These are phyloP conservation scores for Helleia helle DNA, from an alignment of 2,888 invertebrate species.

Conservation along the genomic window DNA sequence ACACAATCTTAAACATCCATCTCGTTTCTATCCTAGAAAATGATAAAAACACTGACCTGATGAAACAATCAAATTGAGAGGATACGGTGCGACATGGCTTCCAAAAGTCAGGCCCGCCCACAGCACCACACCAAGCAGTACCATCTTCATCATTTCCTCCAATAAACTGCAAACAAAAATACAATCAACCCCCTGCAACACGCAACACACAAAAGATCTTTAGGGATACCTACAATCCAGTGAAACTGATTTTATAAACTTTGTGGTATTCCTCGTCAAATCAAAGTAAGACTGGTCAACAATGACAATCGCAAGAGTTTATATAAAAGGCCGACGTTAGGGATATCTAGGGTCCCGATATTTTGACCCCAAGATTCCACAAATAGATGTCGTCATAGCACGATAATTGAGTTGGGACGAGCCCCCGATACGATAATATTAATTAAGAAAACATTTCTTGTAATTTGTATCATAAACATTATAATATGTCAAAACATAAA, in stretches of 20 bases:
- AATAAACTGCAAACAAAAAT: slow-evolving; percentile 46
- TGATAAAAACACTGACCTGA: slow-evolving; percentile 33
- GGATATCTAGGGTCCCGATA: slow-evolving; percentile 34
- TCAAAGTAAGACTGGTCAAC: slow-evolving; percentile 3
- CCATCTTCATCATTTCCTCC: slow-evolving; percentile 67
- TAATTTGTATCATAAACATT: background rate
- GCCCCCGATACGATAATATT: slow-evolving; percentile 36
- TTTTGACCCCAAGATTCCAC: slow-evolving; percentile 19
- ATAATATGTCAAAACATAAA: slow-evolving; percentile 4
- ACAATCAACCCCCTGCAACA: background rate
- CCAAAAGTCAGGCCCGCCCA: slow-evolving; percentile 65
- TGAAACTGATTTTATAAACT: background rate
- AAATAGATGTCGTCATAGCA: slow-evolving; percentile 19
- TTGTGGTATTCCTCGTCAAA: background rate
- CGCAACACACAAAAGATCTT: background rate
- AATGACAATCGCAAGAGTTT: slow-evolving; percentile 28
- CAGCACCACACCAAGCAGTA: slow-evolving; percentile 56
- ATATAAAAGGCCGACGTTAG: slow-evolving; percentile 36
- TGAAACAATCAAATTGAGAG: slow-evolving; percentile 49
- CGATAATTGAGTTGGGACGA: slow-evolving; percentile 30
- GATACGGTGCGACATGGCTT: slow-evolving; percentile 59
- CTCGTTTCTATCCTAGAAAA: too few species aligned
- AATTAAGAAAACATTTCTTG: slow-evolving; percentile 15
- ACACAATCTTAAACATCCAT: too few species aligned
- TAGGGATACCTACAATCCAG: background rate